Evolutionary conservation across 2,888 invertebrate genomes (phyloP), one percentile per base, ranked within the genome.

Genomic region (Caenorhabditis sulstoni): DNA sequence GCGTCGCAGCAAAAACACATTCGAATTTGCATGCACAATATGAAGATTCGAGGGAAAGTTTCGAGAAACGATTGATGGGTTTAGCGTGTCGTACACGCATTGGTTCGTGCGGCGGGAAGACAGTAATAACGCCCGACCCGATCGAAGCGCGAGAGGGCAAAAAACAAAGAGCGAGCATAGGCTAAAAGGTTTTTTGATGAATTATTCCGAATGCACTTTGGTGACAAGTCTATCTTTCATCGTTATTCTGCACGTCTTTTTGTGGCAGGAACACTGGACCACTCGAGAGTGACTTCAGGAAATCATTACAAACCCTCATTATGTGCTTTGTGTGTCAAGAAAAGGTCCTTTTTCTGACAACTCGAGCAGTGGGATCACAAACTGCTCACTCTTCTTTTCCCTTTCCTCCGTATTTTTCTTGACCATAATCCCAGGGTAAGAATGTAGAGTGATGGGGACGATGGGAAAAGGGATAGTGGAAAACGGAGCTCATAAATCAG

Each of bases 11-110:
- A 67, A 62, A 74, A 75, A 62, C 75, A 59, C 75, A 76, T 76
- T 76, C 50, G 62, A 76, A 75, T 76, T 76, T 76, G 75, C 75
- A 76, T 76, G 75, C 75, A 76, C 67, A 76, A 76, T 76, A 76
- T 68, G 75, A 67, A 22, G 62, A 52, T 37, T 23, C 18, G 58
- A 11, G 65, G 39, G 73, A 75, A 75, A 61, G 66, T 75, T 61
- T 59, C 39, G 47, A 57, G 61, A 59, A 22, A 65, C 65, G 65
- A 73, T 64, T 58, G 58, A 64, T 64, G 50, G 64, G 50, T 71
- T 71, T 71, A 37, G 55, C 23, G 47, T 61, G 45, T 52, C n/a
- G 22, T 11, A 29, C 50, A 44, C 37, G 37, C 20, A 5, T 53
- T 29, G 29, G 29, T n/a, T n/a, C n/a, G 44, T 59, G 45, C 29